Percentiles rank a stretch among this genome's conserved stretches.
Conservation (phyloP, 1,140 invertebrate species). For the Nymphalis io region DNA sequence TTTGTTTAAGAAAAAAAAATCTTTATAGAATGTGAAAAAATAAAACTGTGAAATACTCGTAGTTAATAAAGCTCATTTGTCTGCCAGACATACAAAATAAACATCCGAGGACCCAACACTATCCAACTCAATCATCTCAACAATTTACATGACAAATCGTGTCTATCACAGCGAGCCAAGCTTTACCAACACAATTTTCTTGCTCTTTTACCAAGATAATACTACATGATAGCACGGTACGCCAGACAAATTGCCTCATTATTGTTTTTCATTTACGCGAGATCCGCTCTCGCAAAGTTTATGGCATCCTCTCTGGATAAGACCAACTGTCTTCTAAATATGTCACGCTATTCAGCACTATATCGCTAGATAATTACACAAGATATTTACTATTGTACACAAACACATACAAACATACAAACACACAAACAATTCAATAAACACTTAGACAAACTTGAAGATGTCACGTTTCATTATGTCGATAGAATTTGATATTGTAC, state of each 20-base stretch:
- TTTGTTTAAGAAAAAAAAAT: no score
- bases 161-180: constrained; percentile 27
- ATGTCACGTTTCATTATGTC: no score
- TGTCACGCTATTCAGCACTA: not conserved
- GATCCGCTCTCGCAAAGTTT: constrained; percentile 32
- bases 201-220: constrained; percentile 38
- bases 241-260: constrained; percentile 47
- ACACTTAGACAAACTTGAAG: no score
- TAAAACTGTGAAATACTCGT: not conserved
- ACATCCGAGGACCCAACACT: constrained; percentile 3
- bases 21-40: not conserved
- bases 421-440: no score
- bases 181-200: constrained; percentile 35
- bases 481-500: no score
- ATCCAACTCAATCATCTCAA: constrained; percentile 32
- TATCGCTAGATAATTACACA: not conserved
- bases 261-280: constrained; percentile 55
- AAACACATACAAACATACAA: no score
- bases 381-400: no score
- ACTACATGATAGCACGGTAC: constrained; percentile 27
- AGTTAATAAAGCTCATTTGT: not conserved
- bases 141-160: constrained; percentile 41
- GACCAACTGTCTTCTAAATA: constrained; percentile 1
- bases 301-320: constrained; percentile 30
- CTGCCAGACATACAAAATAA: constrained; percentile 14